A percentile compares a stretch with the other conserved stretches of the same genome.
These are phyloP conservation scores for Macroglossus sobrinus DNA, from an alignment of 2,113 vertebrate species.

Conservation along the genomic window DNA sequence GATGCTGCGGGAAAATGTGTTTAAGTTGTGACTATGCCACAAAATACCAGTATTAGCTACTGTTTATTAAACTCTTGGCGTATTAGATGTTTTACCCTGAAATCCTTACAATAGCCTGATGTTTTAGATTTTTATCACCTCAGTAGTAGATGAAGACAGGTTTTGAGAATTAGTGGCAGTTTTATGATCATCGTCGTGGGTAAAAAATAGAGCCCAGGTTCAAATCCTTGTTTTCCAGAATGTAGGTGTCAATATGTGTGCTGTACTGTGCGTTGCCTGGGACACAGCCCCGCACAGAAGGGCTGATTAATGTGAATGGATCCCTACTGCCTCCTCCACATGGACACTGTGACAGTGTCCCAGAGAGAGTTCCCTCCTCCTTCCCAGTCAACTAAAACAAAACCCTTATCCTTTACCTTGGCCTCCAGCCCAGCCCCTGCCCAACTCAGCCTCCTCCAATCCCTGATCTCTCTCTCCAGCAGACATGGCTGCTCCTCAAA, in stretches of 20 bases:
- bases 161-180: not conserved
- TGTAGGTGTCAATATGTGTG: not conserved
- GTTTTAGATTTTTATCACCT: not conserved
- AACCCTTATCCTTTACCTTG: not conserved
- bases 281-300: not conserved
- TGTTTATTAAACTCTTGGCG: not conserved
- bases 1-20: not conserved
- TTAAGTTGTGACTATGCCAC: not conserved
- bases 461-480: not conserved
- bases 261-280: not conserved
- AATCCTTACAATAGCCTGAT: not conserved
- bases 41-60: not conserved
- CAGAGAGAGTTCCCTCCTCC: not conserved
- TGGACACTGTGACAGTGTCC: not conserved
- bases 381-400: not conserved
- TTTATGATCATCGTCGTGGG: not conserved
- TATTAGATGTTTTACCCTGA: not conserved
- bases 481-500: not conserved
- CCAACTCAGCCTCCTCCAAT: not conserved
- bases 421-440: not conserved
- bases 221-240: not conserved
- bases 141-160: not conserved
- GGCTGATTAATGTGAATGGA: not conserved
- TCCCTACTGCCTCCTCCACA: not conserved
- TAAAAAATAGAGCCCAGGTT: not conserved